A percentile compares a stretch with the other conserved stretches of the same genome.
Evolutionary conservation across 2,113 vertebrate genomes (phyloP).

Genomic region (Sialia sialis): DNA sequence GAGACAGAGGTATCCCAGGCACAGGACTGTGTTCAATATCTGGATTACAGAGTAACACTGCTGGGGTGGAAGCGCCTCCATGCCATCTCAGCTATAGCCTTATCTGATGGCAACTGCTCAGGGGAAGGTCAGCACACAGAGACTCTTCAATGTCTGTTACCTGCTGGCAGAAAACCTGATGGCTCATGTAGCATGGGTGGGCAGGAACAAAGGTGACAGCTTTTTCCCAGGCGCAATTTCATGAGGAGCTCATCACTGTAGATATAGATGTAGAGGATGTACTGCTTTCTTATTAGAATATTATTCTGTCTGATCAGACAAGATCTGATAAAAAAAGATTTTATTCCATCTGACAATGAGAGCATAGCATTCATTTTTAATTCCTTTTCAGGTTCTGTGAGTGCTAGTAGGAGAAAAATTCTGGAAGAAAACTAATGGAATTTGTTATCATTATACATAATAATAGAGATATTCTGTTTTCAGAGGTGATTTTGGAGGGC

Average conservation of each 20-base stretch:
- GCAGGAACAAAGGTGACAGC: neutral
- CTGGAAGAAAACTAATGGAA: neutral
- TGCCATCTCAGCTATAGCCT: neutral
- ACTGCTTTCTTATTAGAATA: neutral
- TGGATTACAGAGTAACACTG: neutral
- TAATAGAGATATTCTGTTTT: neutral
- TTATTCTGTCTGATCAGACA: neutral
- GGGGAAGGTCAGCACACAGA: accelerated
- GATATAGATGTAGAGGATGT: neutral
- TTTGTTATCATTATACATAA: neutral
- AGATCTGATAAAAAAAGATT: neutral
- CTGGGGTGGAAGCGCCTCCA: neutral
- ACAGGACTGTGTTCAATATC: accelerated
- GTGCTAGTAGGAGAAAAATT: neutral
- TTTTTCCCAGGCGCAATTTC: neutral
- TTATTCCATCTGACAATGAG: neutral
- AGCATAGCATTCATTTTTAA: neutral
- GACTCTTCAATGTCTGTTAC: neutral
- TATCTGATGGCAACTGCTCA: neutral
- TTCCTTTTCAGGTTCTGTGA: neutral
- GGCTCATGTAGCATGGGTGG: neutral
- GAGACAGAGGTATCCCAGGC: neutral
- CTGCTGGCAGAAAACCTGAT: neutral
- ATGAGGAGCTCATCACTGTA: neutral
- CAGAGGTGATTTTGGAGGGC: neutral